Conservation (phyloP, 2,888 invertebrate genomes). For the Apotomis capreana region DNA sequence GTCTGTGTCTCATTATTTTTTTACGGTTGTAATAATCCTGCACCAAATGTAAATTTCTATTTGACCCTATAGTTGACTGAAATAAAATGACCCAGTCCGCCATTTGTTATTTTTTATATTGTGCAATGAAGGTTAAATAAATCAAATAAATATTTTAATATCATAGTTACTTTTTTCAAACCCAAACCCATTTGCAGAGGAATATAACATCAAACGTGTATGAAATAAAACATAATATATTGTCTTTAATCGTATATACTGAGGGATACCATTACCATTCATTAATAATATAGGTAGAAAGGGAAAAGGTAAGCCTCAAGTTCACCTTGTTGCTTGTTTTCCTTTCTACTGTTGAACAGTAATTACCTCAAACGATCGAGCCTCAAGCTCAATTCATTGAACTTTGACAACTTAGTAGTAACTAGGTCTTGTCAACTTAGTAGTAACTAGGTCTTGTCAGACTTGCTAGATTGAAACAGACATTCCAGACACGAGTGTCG, state of each 20-base stretch:
- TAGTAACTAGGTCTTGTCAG: slow-evolving; percentile 23
- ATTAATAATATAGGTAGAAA: not conserved
- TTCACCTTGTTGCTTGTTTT: not conserved
- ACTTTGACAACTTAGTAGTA: not conserved
- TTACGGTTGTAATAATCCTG: too few species aligned
- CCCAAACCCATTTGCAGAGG: too few species aligned
- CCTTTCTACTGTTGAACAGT: not conserved
- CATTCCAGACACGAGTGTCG: slow-evolving; percentile 30
- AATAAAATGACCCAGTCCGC: too few species aligned
- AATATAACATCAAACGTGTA: too few species aligned
- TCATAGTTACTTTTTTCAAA: too few species aligned
- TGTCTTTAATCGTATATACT: not conserved
- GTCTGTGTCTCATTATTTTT: too few species aligned
- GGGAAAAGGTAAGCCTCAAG: not conserved
- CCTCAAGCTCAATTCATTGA: not conserved
- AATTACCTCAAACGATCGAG: not conserved
- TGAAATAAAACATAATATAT: too few species aligned
- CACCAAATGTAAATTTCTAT: too few species aligned
- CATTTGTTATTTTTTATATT: too few species aligned
- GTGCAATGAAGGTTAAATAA: too few species aligned
- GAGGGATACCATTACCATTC: not conserved
- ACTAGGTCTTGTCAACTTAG: slow-evolving; percentile 15
- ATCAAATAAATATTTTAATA: too few species aligned
- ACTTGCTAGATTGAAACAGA: slow-evolving; percentile 15
- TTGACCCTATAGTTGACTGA: too few species aligned